Evolutionary conservation across 2,888 invertebrate genomes (phyloP), one percentile per base, ranked within the genome.

Genomic region (Lithophane semibrunnea): DNA sequence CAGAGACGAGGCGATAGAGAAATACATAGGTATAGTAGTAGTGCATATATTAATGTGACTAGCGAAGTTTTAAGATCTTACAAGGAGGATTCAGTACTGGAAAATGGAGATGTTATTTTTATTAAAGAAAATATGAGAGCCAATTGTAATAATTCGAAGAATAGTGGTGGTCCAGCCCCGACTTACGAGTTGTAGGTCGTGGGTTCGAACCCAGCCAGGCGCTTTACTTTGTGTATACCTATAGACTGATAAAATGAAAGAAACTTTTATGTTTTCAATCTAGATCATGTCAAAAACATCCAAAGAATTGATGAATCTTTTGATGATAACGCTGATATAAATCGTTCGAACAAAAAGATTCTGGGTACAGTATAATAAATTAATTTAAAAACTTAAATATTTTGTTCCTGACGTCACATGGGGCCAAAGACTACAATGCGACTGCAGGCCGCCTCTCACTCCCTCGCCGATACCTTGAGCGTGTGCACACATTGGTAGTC

Each of bases 41-140:
- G 56, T 21, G 74, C 29, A 65, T 70, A 73, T 58, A 66, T 73
- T 69, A 66, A 56, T 18, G 0, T 47, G 21, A 24, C 29, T 60
- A 54, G 42, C 0, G 69, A n/a, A 66, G 61, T 18, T 13, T 71
- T 56, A 58, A 47, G 24, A 37, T 52, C 44, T 47, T 44, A 8
- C n/a, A 9, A 68, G 12, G 68, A 65, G 52, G 29, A 42, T 80
- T 60, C 8, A 10, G 13, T 54, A 37, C 65, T 54, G 67, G 82
- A 58, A 52, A 80, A 77, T 52, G 18, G 24, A 58, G 12, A n/a
- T 37, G 65, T 54, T 69, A 76, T 65, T 69, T 64, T 69, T 29
- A 2, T 44, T 56, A 42, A 37, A 29, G 44, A 60, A 24, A 65
- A 65, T 71, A 58, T 65, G 29, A 21, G 13, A 37, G 16, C 9